A percentile compares a stretch with the other conserved stretches of the same genome.
Evolutionary conservation across 2,888 invertebrate species (phyloP).

Genomic region (Caenorhabditis sp.): DNA sequence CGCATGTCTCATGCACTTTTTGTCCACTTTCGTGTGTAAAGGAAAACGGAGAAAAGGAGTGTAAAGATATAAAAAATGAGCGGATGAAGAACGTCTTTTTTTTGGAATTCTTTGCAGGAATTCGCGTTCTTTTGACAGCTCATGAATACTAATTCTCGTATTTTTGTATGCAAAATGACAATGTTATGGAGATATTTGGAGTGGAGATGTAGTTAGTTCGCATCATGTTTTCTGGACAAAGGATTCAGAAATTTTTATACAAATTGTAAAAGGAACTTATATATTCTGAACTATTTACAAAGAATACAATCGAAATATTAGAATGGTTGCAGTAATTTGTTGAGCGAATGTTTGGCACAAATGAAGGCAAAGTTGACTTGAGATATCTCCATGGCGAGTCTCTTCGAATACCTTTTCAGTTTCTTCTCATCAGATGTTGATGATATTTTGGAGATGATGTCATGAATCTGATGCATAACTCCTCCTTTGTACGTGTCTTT

Average conservation of each 20-base stretch:
- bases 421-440: constrained; percentile 21
- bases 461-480: constrained; percentile 74
- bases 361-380: constrained; percentile 45
- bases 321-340: background rate
- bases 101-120: background rate
- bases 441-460: constrained; percentile 43
- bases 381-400: constrained; percentile 40
- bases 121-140: constrained; percentile 3
- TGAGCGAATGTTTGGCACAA: constrained; percentile 49
- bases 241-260: too few relatives aligned
- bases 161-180: background rate
- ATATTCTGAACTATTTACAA: too few relatives aligned
- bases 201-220: too few relatives aligned
- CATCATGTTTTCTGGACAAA: too few relatives aligned
- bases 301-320: too few relatives aligned
- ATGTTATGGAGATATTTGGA: background rate
- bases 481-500: constrained; percentile 70
- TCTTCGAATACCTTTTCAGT: constrained; percentile 10
- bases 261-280: too few relatives aligned
- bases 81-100: background rate
- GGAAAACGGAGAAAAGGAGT: constrained; percentile 6
- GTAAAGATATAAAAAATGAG: constrained; percentile 8
- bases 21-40: background rate
- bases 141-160: background rate
- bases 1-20: constrained; percentile 43